Evolutionary conservation across 2,888 invertebrate species (phyloP), one percentile per base, ranked within the genome.

Genomic region (Amblyteles armatorius): DNA sequence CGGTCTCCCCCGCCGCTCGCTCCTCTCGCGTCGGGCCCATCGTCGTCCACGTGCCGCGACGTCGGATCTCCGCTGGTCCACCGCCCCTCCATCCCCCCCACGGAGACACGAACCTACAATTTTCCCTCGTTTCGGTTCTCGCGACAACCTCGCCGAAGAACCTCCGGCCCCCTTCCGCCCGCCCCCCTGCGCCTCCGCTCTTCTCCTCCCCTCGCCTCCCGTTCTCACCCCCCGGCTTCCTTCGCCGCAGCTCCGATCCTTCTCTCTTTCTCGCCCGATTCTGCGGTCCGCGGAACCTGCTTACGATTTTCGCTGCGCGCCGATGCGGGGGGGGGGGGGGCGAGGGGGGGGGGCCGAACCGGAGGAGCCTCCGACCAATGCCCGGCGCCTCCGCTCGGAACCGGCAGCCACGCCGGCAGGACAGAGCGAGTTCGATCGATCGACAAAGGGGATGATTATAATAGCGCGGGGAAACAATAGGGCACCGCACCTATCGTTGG

Each of bases 231-330:
- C 3, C 29, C 55, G 36, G 63, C 11, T 60, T 74, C 52, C 36
- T 48, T 67, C 36, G 33, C 74, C 19, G 48, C 63, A 44, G 48
- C 48, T 50, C 40, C 74, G 26, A 48, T 69, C 52, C 50, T 33
- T 60, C 69, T 76, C 81, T 65, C 84, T 76, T 74, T 65, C 69
- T 79, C 78, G 60, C 16, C 36, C 74, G 72, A 68, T 77, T 77
- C 79, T 80, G 85, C 79, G 85, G 79, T 79, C 71, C 82, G 72
- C 65, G 82, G 79, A 44, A 74, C 50, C 67, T 79, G 78, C 71
- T 85, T 82, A 85, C 82, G 77, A 82, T 82, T 85, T 85, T 85
- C 82, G 50, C 44, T 73, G 67, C 67, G 52, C 82, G 29, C 76
- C 78, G 78, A 79, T 81, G 76, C 85, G 72, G 1, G 67, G 65